Evolutionary conservation across 1,140 invertebrate species (phyloP).

Genomic region (Diplogasteroides magnus): DNA sequence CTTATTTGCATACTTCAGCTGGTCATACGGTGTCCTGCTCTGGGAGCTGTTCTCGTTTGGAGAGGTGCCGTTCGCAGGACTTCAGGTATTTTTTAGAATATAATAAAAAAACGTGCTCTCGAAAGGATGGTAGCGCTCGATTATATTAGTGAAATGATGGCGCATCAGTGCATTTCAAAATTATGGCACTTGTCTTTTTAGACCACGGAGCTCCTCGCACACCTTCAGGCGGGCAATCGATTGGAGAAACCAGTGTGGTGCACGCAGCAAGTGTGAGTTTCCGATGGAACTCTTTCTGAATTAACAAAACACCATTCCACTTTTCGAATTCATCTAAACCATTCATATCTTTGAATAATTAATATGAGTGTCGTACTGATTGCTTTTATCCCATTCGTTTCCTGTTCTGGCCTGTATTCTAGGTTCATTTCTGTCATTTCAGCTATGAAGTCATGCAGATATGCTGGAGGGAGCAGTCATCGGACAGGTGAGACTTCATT

Average conservation of each 20-base stretch:
- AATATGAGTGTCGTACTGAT: neutral
- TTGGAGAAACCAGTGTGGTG: slow-evolving; percentile 35
- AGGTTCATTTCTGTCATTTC: neutral
- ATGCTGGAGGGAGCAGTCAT: too few species aligned
- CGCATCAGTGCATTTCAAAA: too few species aligned
- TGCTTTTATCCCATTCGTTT: neutral
- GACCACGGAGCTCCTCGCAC: slow-evolving; percentile 29
- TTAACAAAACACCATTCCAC: neutral
- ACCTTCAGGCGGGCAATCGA: slow-evolving; percentile 32
- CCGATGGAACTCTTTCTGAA: neutral
- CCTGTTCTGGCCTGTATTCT: neutral
- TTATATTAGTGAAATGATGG: neutral
- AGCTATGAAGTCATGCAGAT: neutral
- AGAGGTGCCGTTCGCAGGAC: slow-evolving; percentile 39
- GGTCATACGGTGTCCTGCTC: slow-evolving; percentile 41
- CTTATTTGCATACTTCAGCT: slow-evolving; percentile 21
- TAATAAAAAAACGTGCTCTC: neutral
- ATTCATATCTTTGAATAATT: neutral
- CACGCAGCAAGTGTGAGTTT: slow-evolving; percentile 38
- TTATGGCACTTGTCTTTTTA: neutral
- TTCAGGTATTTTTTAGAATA: slow-evolving; percentile 1
- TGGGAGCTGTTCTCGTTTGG: slow-evolving; percentile 46
- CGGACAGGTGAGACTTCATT: too few species aligned
- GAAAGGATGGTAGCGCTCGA: neutral
- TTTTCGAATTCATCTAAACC: neutral